Conservation (phyloP, 2,797 vertebrate species). For the Gymnocypris eckloni region DNA sequence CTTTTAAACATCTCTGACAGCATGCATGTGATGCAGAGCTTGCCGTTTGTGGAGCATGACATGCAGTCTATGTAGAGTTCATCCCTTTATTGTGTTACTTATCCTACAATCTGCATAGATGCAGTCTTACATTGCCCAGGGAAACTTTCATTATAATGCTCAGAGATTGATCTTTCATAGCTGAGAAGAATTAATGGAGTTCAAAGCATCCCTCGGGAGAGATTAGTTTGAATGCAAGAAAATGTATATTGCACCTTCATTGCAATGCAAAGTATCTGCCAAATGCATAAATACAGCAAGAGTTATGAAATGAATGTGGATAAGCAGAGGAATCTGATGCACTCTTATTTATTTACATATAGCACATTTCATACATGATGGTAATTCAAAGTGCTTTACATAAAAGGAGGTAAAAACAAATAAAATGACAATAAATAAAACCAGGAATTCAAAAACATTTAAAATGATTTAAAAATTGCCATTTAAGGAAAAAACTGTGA, state of each 20-base stretch:
- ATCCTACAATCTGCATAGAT: neutral
- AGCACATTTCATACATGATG: too few species aligned
- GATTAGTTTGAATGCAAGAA: neutral
- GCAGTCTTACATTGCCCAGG: neutral
- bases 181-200: neutral
- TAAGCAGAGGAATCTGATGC: neutral
- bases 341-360: too few species aligned
- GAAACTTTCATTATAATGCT: neutral
- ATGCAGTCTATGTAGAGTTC: neutral
- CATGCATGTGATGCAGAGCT: neutral
- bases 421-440: too few species aligned
- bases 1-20: neutral
- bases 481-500: neutral
- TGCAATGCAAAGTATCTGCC: neutral
- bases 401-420: too few species aligned
- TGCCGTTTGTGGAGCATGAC: neutral
- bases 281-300: neutral
- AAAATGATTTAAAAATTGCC: neutral
- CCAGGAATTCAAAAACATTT: too few species aligned
- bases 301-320: neutral
- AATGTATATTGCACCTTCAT: neutral
- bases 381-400: too few species aligned
- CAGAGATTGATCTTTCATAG: neutral
- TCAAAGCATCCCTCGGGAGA: neutral
- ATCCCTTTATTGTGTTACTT: neutral